Evolutionary conservation across 2,888 invertebrate species (phyloP).

Genomic region (Digitonthophagus gazella): DNA sequence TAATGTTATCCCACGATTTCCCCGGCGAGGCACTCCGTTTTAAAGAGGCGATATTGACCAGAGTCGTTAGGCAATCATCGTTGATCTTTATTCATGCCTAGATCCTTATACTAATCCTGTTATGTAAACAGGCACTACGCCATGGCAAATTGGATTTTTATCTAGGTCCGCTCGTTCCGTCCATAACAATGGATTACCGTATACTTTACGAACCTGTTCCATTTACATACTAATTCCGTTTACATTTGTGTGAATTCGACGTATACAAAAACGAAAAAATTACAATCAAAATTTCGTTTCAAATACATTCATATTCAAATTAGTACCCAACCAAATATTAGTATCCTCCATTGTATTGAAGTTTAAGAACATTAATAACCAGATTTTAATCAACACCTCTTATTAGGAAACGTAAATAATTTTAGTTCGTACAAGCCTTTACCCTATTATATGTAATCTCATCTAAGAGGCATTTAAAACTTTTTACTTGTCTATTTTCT

Average conservation of each 20-base stretch:
- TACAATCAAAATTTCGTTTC: neutral
- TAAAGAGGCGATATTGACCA: neutral
- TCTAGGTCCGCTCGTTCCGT: neutral
- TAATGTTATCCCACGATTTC: constrained; percentile 11
- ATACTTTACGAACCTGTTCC: neutral
- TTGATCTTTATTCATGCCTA: constrained; percentile 12
- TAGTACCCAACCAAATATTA: no score
- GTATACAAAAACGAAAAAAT: neutral
- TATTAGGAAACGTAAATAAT: no score
- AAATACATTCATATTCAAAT: neutral
- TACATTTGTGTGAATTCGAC: neutral
- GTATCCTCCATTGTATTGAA: no score
- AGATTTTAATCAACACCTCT: neutral
- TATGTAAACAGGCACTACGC: neutral
- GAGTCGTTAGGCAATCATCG: neutral
- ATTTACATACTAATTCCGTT: neutral
- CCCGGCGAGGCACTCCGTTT: constrained; percentile 3
- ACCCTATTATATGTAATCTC: neutral
- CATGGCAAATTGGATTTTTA: neutral
- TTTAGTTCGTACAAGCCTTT: no score
- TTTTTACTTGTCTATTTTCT: neutral
- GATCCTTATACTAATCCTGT: constrained; percentile 17
- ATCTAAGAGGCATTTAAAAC: neutral
- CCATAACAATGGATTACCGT: neutral
- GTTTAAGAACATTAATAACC: no score